Percentiles rank a stretch among this genome's conserved stretches.
These are phyloP conservation scores for Chrysoperla carnea DNA, from an alignment of 1,140 invertebrate genomes.

Conservation along the genomic window DNA sequence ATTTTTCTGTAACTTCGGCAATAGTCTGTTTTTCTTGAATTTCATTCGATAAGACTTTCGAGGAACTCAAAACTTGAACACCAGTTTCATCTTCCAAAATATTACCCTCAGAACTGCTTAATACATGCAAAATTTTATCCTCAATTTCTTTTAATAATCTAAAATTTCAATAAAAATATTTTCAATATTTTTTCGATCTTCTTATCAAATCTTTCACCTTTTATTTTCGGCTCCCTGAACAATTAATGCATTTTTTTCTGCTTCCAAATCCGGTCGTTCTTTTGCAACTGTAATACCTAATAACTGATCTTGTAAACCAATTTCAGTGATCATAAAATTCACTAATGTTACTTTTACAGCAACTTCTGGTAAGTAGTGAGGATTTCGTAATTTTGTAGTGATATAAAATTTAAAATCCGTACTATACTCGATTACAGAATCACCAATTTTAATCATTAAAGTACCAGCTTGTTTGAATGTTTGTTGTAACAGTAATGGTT, in stretches of 20 bases:
- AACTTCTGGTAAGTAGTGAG: conserved; percentile 83
- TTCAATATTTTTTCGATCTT: not conserved
- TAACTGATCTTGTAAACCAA: conserved; percentile 79
- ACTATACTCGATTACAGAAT: conserved; percentile 68
- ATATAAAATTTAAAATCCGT: conserved; percentile 81
- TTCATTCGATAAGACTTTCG: conserved; percentile 75
- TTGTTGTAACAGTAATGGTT: conserved; percentile 74
- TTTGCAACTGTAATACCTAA: conserved; percentile 79
- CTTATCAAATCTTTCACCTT: conserved; percentile 16
- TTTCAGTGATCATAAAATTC: conserved; percentile 83
- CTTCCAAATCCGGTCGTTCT: conserved; percentile 81
- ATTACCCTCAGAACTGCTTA: conserved; percentile 75
- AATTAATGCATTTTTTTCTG: conserved; percentile 79
- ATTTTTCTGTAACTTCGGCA: conserved; percentile 71
- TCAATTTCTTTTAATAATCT: conserved; percentile 86
- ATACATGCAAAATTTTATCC: conserved; percentile 72
- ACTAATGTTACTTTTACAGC: conserved; percentile 81
- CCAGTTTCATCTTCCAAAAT: conserved; percentile 91
- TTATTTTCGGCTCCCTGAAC: conserved; percentile 83
- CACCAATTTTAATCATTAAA: conserved; percentile 65
- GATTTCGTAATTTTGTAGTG: conserved; percentile 83
- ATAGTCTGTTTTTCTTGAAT: conserved; percentile 79
- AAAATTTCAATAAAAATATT: conserved; percentile 5
- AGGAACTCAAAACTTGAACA: conserved; percentile 79
- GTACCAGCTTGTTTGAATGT: conserved; percentile 77